phyloP scores from a whole-genome alignment of 2,888 invertebrate species.

The Trichopria drosophilae region DNA sequence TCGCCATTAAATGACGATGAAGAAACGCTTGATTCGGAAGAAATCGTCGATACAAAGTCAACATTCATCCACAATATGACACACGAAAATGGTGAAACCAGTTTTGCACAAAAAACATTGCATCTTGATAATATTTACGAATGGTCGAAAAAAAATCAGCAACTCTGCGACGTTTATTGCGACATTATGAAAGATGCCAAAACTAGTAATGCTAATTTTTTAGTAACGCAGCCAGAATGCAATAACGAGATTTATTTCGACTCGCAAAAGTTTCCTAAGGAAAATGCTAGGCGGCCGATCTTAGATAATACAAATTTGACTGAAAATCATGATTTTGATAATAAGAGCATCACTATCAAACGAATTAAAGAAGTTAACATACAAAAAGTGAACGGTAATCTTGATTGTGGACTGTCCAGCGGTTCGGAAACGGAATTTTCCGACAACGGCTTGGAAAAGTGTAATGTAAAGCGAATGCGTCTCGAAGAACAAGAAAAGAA shows the following conservation, averaged over 20 bases:
- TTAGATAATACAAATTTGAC: conserved; percentile 58
- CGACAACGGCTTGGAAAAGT: conserved; percentile 51
- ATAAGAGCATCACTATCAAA: conserved; percentile 56
- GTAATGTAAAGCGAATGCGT: conserved; percentile 57
- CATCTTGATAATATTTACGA: conserved; percentile 37
- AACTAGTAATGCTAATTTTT: conserved; percentile 64
- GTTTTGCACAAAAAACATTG: conserved; percentile 34
- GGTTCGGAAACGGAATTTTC: conserved; percentile 52
- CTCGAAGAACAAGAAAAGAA: conserved; percentile 56
- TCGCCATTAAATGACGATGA: conserved; percentile 50
- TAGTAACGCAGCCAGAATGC: conserved; percentile 54
- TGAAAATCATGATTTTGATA: conserved; percentile 58
- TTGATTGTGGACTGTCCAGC: conserved; percentile 45
- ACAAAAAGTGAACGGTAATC: conserved; percentile 46
- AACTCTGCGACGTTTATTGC: conserved; percentile 53
- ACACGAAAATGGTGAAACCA: conserved; percentile 39
- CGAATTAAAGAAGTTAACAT: conserved; percentile 61
- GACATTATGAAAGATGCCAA: conserved; percentile 65
- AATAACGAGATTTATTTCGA: conserved; percentile 62
- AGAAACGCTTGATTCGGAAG: conserved; percentile 51
- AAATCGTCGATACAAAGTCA: conserved; percentile 47
- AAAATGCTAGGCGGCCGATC: conserved; percentile 57
- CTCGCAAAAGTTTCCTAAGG: conserved; percentile 63
- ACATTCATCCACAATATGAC: conserved; percentile 52
- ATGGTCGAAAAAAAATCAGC: conserved; percentile 46